These are phyloP conservation scores for Agrotis segetum DNA, from an alignment of 2,888 invertebrate species.

Conservation along the genomic window DNA sequence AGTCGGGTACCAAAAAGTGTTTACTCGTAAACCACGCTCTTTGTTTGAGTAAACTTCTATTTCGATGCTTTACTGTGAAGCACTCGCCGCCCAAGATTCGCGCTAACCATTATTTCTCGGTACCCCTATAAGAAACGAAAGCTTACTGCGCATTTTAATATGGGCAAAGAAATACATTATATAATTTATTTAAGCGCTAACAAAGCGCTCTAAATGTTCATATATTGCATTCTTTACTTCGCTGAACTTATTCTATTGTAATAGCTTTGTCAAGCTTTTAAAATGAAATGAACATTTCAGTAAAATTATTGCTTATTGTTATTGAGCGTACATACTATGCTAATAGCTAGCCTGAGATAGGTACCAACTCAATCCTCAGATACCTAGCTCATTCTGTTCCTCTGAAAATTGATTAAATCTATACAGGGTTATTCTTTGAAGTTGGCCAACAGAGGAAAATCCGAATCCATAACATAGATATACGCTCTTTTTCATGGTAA, in stretches of 20 bases:
- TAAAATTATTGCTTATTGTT: constrained; percentile 1
- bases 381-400: no score
- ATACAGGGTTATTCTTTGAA: no score
- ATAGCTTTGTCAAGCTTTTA: constrained; percentile 11
- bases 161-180: constrained; percentile 28
- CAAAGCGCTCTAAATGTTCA: neutral
- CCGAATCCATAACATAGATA: no score
- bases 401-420: no score
- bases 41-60: constrained; percentile 89
- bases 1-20: constrained; percentile 81
- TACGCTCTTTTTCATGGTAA: no score
- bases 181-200: constrained; percentile 17
- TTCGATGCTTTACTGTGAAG: constrained; percentile 87
- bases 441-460: no score
- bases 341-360: neutral
- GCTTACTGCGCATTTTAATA: constrained; percentile 75
- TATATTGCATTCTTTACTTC: constrained; percentile 23
- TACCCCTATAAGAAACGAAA: constrained; percentile 76
- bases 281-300: constrained; percentile 4
- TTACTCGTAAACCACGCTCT: constrained; percentile 89
- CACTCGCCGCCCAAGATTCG: constrained; percentile 75
- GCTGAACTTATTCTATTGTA: constrained; percentile 14
- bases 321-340: neutral
- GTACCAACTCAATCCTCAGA: no score
- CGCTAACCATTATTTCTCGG: constrained; percentile 82